Evolutionary conservation across 2,888 invertebrate genomes (phyloP).

Genomic region (Xanthia icteritia): DNA sequence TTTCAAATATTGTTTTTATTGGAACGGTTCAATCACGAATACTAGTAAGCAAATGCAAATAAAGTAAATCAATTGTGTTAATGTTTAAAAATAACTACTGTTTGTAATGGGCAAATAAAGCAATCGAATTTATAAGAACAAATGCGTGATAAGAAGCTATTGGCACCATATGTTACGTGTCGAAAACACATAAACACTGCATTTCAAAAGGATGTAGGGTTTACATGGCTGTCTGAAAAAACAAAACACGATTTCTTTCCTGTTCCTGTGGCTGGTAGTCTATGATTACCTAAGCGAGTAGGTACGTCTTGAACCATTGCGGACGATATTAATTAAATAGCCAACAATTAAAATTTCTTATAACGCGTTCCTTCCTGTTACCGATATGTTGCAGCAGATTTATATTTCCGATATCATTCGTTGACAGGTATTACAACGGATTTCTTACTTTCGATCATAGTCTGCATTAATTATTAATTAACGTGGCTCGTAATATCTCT

Average conservation of each 20-base stretch:
- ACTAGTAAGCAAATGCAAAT: conserved; percentile 7
- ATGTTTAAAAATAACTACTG: conserved; percentile 9
- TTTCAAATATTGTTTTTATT: conserved; percentile 17
- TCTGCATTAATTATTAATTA: conserved; percentile 29
- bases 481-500: conserved; percentile 13
- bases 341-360: conserved; percentile 71
- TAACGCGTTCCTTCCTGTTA: conserved; percentile 70
- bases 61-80: conserved; percentile 11
- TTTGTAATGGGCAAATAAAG: conserved; percentile 23
- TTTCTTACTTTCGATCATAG: conserved; percentile 37
- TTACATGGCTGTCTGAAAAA: conserved; percentile 45
- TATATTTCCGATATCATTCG: conserved; percentile 65
- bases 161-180: conserved; percentile 46
- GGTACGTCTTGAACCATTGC: conserved; percentile 59
- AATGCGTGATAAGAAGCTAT: conserved; percentile 51
- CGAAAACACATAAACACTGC: conserved; percentile 48
- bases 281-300: conserved; percentile 65
- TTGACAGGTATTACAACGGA: conserved; percentile 41
- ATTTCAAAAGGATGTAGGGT: conserved; percentile 58
- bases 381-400: conserved; percentile 61
- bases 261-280: conserved; percentile 56
- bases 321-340: conserved; percentile 74
- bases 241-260: conserved; percentile 74
- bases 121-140: conserved; percentile 25
- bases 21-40: conserved; percentile 12